A percentile compares a stretch with the other conserved stretches of the same genome.
These are phyloP conservation scores for Aplodontia rufa DNA, from an alignment of 2,113 vertebrate genomes.

Conservation along the genomic window DNA sequence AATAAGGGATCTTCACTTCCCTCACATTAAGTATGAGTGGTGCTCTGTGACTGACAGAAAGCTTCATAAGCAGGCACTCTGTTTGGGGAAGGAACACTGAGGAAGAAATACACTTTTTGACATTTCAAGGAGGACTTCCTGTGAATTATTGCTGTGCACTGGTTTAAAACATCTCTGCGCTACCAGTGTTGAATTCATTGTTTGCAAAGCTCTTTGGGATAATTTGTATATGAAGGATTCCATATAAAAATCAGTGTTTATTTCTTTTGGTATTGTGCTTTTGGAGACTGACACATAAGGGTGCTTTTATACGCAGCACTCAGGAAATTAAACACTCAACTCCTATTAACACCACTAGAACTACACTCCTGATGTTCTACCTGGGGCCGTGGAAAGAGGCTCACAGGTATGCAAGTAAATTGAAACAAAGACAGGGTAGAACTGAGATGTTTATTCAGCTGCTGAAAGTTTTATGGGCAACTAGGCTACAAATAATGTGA, in stretches of 20 bases:
- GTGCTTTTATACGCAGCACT: slow-evolving; percentile 52
- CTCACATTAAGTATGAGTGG: not conserved
- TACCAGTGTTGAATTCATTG: slow-evolving; percentile 31
- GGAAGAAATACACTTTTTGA: slow-evolving; percentile 50
- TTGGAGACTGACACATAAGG: slow-evolving; percentile 55
- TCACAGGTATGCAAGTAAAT: slow-evolving; percentile 46
- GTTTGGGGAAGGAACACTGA: slow-evolving; percentile 5
- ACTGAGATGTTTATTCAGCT: slow-evolving; percentile 59
- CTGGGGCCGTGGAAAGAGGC: not conserved
- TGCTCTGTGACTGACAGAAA: slow-evolving; percentile 40
- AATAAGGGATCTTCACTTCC: slow-evolving; percentile 39
- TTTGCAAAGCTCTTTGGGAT: slow-evolving; percentile 67
- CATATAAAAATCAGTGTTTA: slow-evolving; percentile 66
- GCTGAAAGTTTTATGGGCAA: slow-evolving; percentile 68
- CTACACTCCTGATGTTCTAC: not conserved
- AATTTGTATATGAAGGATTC: slow-evolving; percentile 70
- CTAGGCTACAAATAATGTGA: not conserved
- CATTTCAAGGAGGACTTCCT: slow-evolving; percentile 56
- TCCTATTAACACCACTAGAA: slow-evolving; percentile 37
- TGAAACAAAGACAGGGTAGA: slow-evolving; percentile 45
- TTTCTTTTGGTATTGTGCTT: slow-evolving; percentile 48
- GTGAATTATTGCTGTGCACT: slow-evolving; percentile 55
- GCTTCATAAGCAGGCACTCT: not conserved
- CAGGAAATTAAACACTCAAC: slow-evolving; percentile 65
- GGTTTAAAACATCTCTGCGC: slow-evolving; percentile 26